Conservation (phyloP, 2,113 vertebrate species). For the Takifugu flavidus region DNA sequence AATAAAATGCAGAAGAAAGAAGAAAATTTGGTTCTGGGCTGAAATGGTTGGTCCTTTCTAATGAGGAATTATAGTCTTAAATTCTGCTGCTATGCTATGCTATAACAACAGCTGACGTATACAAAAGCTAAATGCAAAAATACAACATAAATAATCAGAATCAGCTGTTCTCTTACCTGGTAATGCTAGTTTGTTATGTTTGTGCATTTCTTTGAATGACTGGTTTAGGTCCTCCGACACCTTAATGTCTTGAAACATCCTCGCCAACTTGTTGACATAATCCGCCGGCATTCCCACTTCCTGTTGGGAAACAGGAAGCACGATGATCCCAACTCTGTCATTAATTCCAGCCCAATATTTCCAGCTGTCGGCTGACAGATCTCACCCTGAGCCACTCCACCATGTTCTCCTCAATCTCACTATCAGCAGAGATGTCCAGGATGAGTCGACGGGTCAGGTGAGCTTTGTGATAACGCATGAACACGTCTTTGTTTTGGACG, state of each 20-base stretch:
- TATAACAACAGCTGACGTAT: no score
- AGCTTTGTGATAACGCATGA: slow-evolving; percentile 99
- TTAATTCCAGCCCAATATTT: neutral
- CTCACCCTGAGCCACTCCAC: slow-evolving; percentile 97
- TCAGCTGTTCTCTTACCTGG: slow-evolving; percentile 78
- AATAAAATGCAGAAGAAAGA: no score
- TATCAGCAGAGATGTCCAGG: slow-evolving; percentile 98
- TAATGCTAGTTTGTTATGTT: slow-evolving; percentile 96
- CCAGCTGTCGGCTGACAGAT: neutral
- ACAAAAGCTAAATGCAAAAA: no score
- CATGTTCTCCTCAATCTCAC: slow-evolving; percentile 99
- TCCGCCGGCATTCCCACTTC: slow-evolving; percentile 99
- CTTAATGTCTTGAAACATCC: slow-evolving; percentile 99
- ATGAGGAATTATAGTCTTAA: no score
- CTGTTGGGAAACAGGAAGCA: slow-evolving; percentile 60
- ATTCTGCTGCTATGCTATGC: no score
- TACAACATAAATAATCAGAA: no score
- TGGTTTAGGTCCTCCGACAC: slow-evolving; percentile 99
- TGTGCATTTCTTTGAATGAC: slow-evolving; percentile 99
- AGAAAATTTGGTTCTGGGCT: no score
- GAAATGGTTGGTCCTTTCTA: no score
- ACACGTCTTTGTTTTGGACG: slow-evolving; percentile 99
- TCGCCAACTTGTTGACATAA: slow-evolving; percentile 97
- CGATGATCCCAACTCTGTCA: neutral
- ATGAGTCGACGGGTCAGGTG: slow-evolving; percentile 95